A percentile compares a stretch with the other conserved stretches of the same genome.
phyloP scores from a whole-genome alignment of 2,888 invertebrate species.

The Antheraea yamamai region DNA sequence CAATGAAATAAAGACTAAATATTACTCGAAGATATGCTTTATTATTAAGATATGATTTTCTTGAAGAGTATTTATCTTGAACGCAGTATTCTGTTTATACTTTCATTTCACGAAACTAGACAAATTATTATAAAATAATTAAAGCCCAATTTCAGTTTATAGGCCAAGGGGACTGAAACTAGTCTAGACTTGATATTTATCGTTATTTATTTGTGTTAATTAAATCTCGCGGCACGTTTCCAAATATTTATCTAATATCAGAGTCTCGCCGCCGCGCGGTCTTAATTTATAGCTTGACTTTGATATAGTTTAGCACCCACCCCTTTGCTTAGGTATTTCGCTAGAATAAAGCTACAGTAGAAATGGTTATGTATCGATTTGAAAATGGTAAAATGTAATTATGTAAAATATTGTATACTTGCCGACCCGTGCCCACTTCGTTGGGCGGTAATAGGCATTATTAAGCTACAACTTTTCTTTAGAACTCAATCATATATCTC shows the following conservation, averaged over 20 bases:
- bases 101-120: background rate
- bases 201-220: constrained; percentile 18
- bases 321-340: background rate
- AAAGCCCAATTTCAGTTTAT: background rate
- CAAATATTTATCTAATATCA: constrained; percentile 1
- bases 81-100: background rate
- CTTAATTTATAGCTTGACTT: constrained; percentile 4
- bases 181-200: constrained; percentile 20
- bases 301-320: background rate
- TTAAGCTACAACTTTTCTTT: too few species aligned
- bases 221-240: constrained; percentile 16
- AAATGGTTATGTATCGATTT: too few species aligned
- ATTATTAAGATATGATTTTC: too few species aligned
- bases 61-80: too few species aligned
- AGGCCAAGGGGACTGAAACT: background rate
- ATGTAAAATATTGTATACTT: too few species aligned
- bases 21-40: too few species aligned
- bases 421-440: too few species aligned
- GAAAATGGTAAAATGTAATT: too few species aligned
- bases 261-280: background rate
- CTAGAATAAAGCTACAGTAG: too few species aligned
- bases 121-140: background rate
- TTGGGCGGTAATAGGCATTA: too few species aligned
- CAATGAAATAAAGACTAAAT: too few species aligned
- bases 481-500: too few species aligned